These are phyloP conservation scores for Synchiropus splendidus DNA, from an alignment of 2,113 vertebrate species.

Conservation along the genomic window DNA sequence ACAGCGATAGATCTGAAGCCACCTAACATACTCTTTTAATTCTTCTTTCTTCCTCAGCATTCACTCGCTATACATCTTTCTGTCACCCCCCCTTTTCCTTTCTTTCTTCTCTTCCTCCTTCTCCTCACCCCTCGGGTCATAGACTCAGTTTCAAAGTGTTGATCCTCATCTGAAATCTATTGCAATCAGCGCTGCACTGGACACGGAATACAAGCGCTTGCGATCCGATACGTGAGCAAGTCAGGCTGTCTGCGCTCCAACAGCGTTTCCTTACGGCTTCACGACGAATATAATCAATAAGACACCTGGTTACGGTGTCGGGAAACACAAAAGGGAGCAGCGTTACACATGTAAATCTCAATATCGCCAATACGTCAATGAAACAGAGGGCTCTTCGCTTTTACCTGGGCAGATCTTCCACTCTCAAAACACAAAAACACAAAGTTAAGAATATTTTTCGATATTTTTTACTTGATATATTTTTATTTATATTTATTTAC, in stretches of 20 bases:
- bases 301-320: slow-evolving; percentile 20
- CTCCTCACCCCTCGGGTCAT: slow-evolving; percentile 71
- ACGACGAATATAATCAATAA: slow-evolving; percentile 38
- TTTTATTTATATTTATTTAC: no score
- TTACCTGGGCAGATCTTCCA: no score
- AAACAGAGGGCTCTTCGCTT: no score
- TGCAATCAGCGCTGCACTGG: slow-evolving; percentile 71
- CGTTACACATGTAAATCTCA: no score
- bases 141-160: slow-evolving; percentile 77
- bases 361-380: no score
- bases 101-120: slow-evolving; percentile 39
- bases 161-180: slow-evolving; percentile 77
- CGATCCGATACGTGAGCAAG: slow-evolving; percentile 23
- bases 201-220: slow-evolving; percentile 53
- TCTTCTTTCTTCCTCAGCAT: slow-evolving; percentile 48
- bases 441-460: no score
- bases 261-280: slow-evolving; percentile 34
- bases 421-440: no score
- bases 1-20: slow-evolving; percentile 67
- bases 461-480: no score
- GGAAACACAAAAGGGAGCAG: no score
- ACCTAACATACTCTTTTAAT: slow-evolving; percentile 40
- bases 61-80: slow-evolving; percentile 33
- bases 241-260: slow-evolving; percentile 19
- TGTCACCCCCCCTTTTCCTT: slow-evolving; percentile 18